These are phyloP conservation scores for Archaeoteleia sp. DNA, from an alignment of 2,888 invertebrate species.

Conservation along the genomic window DNA sequence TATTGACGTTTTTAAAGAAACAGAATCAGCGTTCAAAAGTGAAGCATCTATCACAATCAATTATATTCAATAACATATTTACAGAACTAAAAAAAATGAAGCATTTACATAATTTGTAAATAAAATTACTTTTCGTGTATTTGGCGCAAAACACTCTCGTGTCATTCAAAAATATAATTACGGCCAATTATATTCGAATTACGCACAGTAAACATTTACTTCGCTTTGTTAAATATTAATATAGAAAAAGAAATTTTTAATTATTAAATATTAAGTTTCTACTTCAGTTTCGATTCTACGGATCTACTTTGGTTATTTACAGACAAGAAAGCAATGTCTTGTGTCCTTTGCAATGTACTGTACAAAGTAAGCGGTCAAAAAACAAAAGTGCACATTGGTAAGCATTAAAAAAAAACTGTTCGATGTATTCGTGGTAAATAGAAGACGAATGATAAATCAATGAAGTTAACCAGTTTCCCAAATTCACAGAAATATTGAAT, in stretches of 20 bases:
- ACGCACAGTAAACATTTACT: too few species aligned
- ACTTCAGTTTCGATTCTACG: constrained; percentile 20
- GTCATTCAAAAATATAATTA: constrained; percentile 22
- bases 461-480: constrained; percentile 9
- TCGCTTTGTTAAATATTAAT: not conserved
- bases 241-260: constrained; percentile 4
- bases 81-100: too few species aligned
- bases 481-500: constrained; percentile 23
- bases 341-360: constrained; percentile 23
- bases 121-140: constrained; percentile 20
- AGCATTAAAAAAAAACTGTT: constrained; percentile 38
- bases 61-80: too few species aligned
- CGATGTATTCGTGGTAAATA: constrained; percentile 22
- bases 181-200: too few species aligned
- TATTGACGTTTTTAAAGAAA: too few species aligned
- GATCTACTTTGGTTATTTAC: constrained; percentile 41
- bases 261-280: constrained; percentile 10
- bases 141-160: constrained; percentile 31
- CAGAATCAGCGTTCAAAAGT: too few species aligned
- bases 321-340: constrained; percentile 36
- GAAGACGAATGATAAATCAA: constrained; percentile 31
- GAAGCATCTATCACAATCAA: too few species aligned
- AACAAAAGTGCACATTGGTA: constrained; percentile 34
- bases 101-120: too few species aligned
- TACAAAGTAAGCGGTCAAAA: constrained; percentile 38